Percentiles rank a stretch among this genome's conserved stretches.
phyloP scores from a whole-genome alignment of 2,888 invertebrate species.

The Tachystola acroxantha region DNA sequence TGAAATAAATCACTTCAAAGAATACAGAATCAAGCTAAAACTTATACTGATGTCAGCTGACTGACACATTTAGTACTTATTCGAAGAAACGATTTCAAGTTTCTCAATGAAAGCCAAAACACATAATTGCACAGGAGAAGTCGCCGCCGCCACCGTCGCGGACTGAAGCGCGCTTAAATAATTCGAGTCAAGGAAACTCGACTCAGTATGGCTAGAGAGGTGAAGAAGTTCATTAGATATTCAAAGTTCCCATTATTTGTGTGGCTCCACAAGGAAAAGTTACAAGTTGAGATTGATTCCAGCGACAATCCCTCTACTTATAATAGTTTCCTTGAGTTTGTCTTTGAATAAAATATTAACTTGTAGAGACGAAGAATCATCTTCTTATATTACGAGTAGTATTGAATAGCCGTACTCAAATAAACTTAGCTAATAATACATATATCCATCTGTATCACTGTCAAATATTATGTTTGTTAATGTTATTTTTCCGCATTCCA shows the following conservation, averaged over 20 bases:
- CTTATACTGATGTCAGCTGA: constrained; percentile 15
- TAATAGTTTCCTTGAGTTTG: constrained; percentile 29
- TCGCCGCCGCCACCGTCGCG: constrained; percentile 24
- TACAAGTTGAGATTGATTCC: constrained; percentile 43
- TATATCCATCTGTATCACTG: too few species aligned
- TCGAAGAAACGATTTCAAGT: constrained; percentile 47
- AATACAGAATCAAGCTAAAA: constrained; percentile 18
- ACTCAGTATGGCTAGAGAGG: constrained; percentile 28
- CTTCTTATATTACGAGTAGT: too few species aligned
- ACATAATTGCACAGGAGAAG: constrained; percentile 50
- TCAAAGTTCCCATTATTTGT: constrained; percentile 47
- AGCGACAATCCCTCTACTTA: constrained; percentile 28
- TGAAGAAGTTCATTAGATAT: constrained; percentile 53
- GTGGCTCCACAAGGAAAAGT: constrained; percentile 25
- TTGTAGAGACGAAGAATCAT: too few species aligned
- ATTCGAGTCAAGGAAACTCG: constrained; percentile 38
- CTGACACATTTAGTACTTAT: constrained; percentile 27
- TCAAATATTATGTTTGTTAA: too few species aligned
- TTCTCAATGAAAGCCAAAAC: constrained; percentile 53
- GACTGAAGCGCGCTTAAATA: constrained; percentile 39
- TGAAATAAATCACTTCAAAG: too few species aligned
- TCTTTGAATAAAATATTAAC: too few species aligned
- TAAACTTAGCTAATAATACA: too few species aligned
- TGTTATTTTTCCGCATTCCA: too few species aligned
- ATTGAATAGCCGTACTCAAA: too few species aligned